These are phyloP conservation scores for Balaeniceps rex DNA, from an alignment of 2,113 vertebrate species.

Conservation along the genomic window DNA sequence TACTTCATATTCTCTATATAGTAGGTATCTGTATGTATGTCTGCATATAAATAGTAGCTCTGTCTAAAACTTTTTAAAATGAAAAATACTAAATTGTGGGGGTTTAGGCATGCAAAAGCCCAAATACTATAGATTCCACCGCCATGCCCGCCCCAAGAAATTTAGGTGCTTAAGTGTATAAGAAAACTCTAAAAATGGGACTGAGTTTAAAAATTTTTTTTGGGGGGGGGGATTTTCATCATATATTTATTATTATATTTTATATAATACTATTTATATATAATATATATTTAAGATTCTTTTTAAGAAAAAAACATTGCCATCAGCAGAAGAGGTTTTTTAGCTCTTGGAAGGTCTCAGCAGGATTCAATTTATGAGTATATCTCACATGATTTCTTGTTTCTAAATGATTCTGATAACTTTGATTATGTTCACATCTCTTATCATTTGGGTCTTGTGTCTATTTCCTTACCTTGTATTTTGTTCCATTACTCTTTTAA, in stretches of 20 bases:
- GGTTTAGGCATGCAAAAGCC: not conserved
- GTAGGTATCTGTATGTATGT: not conserved
- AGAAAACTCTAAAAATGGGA: not conserved
- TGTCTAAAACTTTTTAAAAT: not conserved
- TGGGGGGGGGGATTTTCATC: accelerated
- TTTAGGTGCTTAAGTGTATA: not conserved
- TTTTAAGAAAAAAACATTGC: not conserved
- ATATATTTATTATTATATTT: not conserved
- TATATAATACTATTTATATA: not conserved
- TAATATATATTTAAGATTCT: not conserved
- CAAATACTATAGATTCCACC: not conserved
- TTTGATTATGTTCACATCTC: not conserved
- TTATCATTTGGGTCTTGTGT: not conserved
- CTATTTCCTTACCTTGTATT: not conserved
- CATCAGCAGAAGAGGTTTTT: not conserved
- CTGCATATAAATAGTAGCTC: not conserved
- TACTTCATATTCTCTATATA: not conserved
- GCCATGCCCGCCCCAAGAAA: not conserved
- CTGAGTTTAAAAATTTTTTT: not conserved
- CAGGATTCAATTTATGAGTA: not conserved
- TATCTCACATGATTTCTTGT: not conserved
- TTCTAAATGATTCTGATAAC: not conserved
- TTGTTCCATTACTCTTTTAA: not conserved
- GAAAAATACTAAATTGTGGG: not conserved
- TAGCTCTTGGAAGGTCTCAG: not conserved